Base-by-base conservation (phyloP, 2,113 vertebrate species). In the Plestiodon gilberti region DNA sequence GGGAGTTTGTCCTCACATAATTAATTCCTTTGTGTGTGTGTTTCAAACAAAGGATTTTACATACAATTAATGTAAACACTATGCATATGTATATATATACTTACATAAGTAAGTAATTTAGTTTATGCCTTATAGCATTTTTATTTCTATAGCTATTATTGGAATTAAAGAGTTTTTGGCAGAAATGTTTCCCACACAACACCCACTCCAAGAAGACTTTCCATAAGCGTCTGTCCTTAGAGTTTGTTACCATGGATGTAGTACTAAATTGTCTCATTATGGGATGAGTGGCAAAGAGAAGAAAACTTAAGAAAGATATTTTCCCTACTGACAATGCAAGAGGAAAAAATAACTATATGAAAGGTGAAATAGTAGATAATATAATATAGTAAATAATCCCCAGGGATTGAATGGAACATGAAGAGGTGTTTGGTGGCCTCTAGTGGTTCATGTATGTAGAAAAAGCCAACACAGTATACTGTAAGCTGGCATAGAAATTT, bases 361-460 rank as follows among this genome's bases (percentile, higher is more conserved):
- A 70, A 89, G 90, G 83, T 57, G 5, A 83, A 18, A 75, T 48
- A 48, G 43, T 48, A 48, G 43, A 48, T 48, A 48, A 48, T 48
- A 48, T 0, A 22, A 4, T 18, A 8, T 23, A 28, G 43, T 14
- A 81, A 84, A 11, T 22, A 83, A 81, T 85, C 62, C 74, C 62
- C 3, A 33, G 76, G 76, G 82, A 81, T 71, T 59, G 3, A 83
- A 38, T 5, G 1, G 0, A 43, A 52, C 81, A 78, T 92, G 65
- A 55, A 67, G 80, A 84, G 82, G 92, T 74, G 13, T 94, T 1
- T 83, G 69, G 86, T 90, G 94, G 88, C 94, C 92, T 65, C 94
- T 96, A 83, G 80, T 92, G 94, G 93, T 74, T 75, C 13, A 6
- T 71, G 1, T 82, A 81, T 71, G 75, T 67, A 75, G 65, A 65